A percentile compares a stretch with the other conserved stretches of the same genome.
These are phyloP conservation scores for Homarus gammarus DNA, from an alignment of 2,888 invertebrate species.

Conservation along the genomic window DNA sequence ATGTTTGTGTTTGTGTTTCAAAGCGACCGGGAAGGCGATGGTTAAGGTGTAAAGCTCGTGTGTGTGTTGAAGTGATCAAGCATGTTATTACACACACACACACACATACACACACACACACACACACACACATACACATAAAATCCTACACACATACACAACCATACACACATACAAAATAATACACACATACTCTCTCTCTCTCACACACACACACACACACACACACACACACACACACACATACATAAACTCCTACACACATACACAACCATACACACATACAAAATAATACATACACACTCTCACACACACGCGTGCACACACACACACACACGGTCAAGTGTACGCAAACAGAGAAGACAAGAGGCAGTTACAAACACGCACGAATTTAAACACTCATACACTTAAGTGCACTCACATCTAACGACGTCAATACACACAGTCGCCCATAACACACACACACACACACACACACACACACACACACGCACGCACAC, in stretches of 20 bases:
- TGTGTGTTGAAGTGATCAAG: too few relatives aligned
- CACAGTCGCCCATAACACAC: neutral
- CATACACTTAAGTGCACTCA: neutral
- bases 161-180: constrained; percentile 20
- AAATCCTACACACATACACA: constrained; percentile 11
- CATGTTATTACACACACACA: neutral
- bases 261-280: neutral
- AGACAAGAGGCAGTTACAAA: neutral
- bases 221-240: constrained; percentile 39
- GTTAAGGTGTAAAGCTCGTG: too few relatives aligned
- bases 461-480: too few relatives aligned
- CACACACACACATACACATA: constrained; percentile 20
- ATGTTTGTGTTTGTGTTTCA: too few relatives aligned
- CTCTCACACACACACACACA: constrained; percentile 23
- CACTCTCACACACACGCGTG: neutral
- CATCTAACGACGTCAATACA: neutral
- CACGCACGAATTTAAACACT: constrained; percentile 9
- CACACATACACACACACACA: constrained; percentile 27
- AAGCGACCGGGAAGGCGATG: too few relatives aligned
- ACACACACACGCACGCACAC: neutral
- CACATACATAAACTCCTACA: constrained; percentile 6
- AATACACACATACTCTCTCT: constrained; percentile 32
- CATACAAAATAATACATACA: constrained; percentile 9
- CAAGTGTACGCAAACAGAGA: too few relatives aligned
- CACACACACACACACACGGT: neutral